phyloP scores from a whole-genome alignment of 2,888 invertebrate genomes.

The Lasioglossum marginatum region DNA sequence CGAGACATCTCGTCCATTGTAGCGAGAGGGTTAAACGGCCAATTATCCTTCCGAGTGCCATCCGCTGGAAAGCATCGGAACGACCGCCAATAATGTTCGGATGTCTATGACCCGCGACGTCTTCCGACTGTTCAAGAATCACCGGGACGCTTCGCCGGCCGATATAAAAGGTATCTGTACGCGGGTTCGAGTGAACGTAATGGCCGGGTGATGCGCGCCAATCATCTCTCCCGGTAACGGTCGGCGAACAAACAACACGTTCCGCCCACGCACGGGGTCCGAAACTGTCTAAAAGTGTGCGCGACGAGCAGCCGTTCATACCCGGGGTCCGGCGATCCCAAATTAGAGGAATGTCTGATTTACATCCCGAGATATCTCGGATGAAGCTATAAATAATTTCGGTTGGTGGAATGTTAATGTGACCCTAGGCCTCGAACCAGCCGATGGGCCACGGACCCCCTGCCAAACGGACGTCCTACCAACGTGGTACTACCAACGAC shows the following conservation, averaged over 20 bases:
- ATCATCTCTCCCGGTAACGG: constrained; percentile 31
- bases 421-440: constrained; percentile 71
- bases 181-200: constrained; percentile 14
- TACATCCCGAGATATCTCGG: constrained; percentile 80
- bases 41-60: background rate
- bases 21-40: background rate
- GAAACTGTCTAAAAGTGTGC: constrained; percentile 60
- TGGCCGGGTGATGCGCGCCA: constrained; percentile 46
- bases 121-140: constrained; percentile 16
- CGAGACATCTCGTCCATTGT: background rate
- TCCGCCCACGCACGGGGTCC: constrained; percentile 57
- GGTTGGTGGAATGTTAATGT: constrained; percentile 81
- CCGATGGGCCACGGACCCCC: constrained; percentile 77
- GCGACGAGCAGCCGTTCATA: constrained; percentile 48
- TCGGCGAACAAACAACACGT: constrained; percentile 55
- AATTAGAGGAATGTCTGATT: constrained; percentile 81
- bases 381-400: constrained; percentile 83
- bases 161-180: constrained; percentile 36
- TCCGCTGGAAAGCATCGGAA: background rate
- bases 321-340: constrained; percentile 67
- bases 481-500: constrained; percentile 66
- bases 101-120: constrained; percentile 13
- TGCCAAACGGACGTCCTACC: constrained; percentile 75
- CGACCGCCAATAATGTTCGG: constrained; percentile 33
- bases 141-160: constrained; percentile 11